These are phyloP conservation scores for Ferdinandea cuprea DNA, from an alignment of 2,888 invertebrate genomes.

Conservation along the genomic window DNA sequence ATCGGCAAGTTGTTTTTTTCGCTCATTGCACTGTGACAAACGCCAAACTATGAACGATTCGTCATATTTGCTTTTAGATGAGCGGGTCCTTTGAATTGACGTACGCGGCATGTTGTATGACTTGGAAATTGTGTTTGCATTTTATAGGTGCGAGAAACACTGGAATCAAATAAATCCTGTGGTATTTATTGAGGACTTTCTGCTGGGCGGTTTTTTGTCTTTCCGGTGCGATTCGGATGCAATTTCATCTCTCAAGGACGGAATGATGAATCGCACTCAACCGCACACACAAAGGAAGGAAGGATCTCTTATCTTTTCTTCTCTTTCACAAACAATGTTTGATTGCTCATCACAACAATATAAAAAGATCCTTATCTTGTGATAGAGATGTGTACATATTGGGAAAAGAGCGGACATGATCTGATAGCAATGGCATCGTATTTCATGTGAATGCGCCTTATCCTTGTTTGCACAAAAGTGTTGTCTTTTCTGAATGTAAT, in stretches of 20 bases:
- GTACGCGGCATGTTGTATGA: neutral
- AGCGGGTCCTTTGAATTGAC: conserved; percentile 37
- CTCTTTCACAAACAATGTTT: conserved; percentile 59
- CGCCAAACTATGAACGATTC: conserved; percentile 11
- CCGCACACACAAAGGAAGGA: conserved; percentile 61
- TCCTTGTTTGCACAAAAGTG: conserved; percentile 49
- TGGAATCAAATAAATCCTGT: conserved; percentile 37
- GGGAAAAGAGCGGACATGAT: conserved; percentile 60
- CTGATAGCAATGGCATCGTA: conserved; percentile 42
- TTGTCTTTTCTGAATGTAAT: conserved; percentile 28
- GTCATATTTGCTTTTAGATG: conserved; percentile 22
- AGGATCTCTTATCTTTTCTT: conserved; percentile 61
- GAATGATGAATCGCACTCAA: conserved; percentile 35
- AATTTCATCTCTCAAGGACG: conserved; percentile 67
- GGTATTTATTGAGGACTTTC: conserved; percentile 56
- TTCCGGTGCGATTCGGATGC: conserved; percentile 68
- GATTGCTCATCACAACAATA: conserved; percentile 73
- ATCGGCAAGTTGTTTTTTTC: conserved; percentile 1
- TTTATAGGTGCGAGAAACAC: conserved; percentile 60
- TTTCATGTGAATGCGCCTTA: conserved; percentile 53
- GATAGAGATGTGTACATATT: conserved; percentile 56
- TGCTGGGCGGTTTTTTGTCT: conserved; percentile 48
- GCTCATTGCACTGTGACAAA: conserved; percentile 2
- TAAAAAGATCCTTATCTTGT: conserved; percentile 66
- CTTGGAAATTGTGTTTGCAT: conserved; percentile 40